Conservation (phyloP, 2,113 vertebrate genomes). For the Eurypyga helias region DNA sequence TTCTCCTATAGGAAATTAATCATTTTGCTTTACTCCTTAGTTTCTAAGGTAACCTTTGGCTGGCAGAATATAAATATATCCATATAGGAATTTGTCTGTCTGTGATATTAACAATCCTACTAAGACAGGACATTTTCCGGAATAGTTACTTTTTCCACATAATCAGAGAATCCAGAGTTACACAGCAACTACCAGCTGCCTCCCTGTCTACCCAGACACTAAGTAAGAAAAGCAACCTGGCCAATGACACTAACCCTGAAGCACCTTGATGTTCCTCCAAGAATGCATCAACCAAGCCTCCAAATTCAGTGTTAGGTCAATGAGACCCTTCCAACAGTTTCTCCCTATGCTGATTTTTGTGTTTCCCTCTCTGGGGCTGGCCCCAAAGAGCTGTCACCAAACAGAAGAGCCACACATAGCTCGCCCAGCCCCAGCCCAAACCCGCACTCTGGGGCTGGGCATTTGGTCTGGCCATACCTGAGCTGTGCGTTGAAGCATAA, state of each 20-base stretch:
- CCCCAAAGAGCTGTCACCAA: background rate
- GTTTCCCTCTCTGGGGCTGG: background rate
- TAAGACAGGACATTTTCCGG: background rate
- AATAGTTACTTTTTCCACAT: background rate
- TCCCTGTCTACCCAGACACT: background rate
- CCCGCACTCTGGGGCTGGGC: background rate
- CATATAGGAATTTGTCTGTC: background rate
- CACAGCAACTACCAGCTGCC: background rate
- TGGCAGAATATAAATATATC: background rate
- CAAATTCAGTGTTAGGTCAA: background rate
- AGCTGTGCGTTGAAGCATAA: background rate
- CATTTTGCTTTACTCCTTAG: background rate
- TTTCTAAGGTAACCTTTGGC: background rate
- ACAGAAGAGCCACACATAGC: background rate
- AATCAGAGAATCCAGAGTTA: background rate
- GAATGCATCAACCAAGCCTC: background rate
- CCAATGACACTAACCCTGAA: background rate
- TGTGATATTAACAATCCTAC: background rate
- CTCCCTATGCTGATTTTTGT: background rate
- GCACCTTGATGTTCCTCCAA: background rate
- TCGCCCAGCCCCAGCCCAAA: background rate
- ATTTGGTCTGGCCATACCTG: background rate
- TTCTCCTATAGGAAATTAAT: background rate
- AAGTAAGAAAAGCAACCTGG: background rate
- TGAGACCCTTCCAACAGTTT: fast-evolving